phyloP scores from a whole-genome alignment of 2,797 vertebrate genomes.

The Distichodus sexfasciatus region DNA sequence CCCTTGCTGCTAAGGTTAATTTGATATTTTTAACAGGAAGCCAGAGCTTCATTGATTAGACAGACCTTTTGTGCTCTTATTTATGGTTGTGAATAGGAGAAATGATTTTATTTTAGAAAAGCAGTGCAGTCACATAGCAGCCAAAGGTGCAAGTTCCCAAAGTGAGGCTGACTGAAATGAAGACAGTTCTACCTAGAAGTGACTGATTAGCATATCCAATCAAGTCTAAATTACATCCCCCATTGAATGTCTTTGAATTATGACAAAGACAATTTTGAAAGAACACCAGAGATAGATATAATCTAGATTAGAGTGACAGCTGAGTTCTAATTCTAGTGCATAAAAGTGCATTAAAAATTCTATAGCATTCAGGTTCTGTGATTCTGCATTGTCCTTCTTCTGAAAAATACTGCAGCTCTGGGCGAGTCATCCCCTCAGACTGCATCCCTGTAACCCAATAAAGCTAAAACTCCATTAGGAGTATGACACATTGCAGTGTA shows the following conservation, averaged over 20 bases:
- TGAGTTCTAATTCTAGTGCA: neutral
- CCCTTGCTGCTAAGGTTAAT: conserved; percentile 37
- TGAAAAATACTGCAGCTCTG: neutral
- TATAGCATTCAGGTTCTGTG: too few species aligned
- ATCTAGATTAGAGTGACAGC: neutral
- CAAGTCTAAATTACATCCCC: neutral
- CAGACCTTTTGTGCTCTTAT: conserved; percentile 1
- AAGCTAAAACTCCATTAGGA: conserved; percentile 49
- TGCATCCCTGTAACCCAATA: conserved; percentile 56
- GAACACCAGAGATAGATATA: neutral
- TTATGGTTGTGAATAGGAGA: conserved; percentile 1
- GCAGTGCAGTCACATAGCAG: neutral
- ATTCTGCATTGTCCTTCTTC: neutral
- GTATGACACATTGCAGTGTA: conserved; percentile 40
- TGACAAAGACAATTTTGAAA: neutral
- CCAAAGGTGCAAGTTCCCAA: neutral
- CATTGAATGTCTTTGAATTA: neutral
- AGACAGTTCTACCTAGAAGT: neutral
- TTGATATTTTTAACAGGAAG: conserved; percentile 40
- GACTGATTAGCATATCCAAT: neutral
- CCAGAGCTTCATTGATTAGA: conserved; percentile 28
- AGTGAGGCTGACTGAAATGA: conserved; percentile 4
- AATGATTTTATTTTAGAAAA: conserved; percentile 19
- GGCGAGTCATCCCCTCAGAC: conserved; percentile 38
- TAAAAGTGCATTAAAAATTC: neutral